A percentile compares a stretch with the other conserved stretches of the same genome.
phyloP scores from a whole-genome alignment of 1,140 invertebrate species.

The Chymomyza costata region DNA sequence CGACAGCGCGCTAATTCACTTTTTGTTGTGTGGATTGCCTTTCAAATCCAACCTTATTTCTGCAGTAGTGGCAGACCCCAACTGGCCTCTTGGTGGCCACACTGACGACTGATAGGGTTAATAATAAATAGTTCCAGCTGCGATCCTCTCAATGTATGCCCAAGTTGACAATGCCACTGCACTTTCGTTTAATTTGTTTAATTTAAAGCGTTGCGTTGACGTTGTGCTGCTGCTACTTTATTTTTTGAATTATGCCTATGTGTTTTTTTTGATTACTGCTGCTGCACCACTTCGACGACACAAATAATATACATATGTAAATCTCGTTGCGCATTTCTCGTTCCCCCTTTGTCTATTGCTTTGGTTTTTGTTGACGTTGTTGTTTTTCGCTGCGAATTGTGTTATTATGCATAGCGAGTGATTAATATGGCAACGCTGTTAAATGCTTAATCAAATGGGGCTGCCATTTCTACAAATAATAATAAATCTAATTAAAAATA shows the following conservation, averaged over 20 bases:
- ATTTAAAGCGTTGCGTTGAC: no score
- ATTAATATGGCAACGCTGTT: conserved; percentile 11
- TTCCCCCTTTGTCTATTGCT: conserved; percentile 14
- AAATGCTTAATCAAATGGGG: not conserved
- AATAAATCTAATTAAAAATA: no score
- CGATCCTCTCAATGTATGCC: not conserved
- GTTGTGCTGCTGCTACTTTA: no score
- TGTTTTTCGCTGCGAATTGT: conserved; percentile 25
- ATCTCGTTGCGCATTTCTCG: conserved; percentile 23
- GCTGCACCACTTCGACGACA: conserved; percentile 28
- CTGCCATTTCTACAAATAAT: no score
- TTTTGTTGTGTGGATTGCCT: not conserved
- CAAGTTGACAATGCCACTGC: not conserved
- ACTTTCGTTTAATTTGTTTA: conserved; percentile 18
- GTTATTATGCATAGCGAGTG: not conserved
- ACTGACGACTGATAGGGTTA: conserved; percentile 23
- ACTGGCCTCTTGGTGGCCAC: conserved; percentile 18
- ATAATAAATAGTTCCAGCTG: conserved; percentile 14
- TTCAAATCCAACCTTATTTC: not conserved
- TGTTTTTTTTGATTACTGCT: conserved; percentile 28
- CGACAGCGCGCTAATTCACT: conserved; percentile 1
- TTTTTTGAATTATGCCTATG: conserved; percentile 40
- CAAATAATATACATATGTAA: conserved; percentile 18
- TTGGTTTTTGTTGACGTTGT: conserved; percentile 38
- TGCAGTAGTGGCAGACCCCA: not conserved